Percentiles rank a stretch among this genome's conserved stretches.
Evolutionary conservation across 2,113 vertebrate species (phyloP).

Genomic region (Eulemur macaco): DNA sequence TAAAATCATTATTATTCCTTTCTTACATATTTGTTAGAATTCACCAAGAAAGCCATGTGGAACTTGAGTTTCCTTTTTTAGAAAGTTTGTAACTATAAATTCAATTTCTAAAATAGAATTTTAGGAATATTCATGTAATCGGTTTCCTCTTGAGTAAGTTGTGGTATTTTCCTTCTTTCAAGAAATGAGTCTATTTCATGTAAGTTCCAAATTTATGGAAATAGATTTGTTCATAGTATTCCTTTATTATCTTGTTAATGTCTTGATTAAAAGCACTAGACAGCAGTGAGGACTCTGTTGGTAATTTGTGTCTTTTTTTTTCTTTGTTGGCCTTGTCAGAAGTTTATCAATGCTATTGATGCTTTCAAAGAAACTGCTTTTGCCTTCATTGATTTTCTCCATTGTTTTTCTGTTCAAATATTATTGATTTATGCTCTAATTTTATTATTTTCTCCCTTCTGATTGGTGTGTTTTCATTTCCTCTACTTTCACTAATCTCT

Average conservation of each 20-base stretch:
- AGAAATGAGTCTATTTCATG: not conserved
- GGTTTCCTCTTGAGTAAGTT: not conserved
- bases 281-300: not conserved
- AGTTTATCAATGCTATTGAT: not conserved
- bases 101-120: not conserved
- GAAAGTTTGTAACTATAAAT: not conserved
- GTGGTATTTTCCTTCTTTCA: not conserved
- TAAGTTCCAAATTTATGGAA: not conserved
- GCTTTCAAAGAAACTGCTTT: not conserved
- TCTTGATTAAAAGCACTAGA: not conserved
- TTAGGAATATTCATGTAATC: not conserved
- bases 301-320: not conserved
- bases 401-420: not conserved
- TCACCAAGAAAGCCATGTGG: not conserved
- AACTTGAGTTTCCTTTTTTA: not conserved
- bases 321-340: not conserved
- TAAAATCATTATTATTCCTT: not conserved
- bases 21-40: not conserved
- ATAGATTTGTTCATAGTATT: not conserved
- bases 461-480: not conserved
- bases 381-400: not conserved
- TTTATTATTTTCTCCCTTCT: not conserved
- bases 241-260: not conserved
- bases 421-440: not conserved
- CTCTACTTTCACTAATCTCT: not conserved